Percentiles rank a stretch among this genome's conserved stretches.
These are phyloP conservation scores for Mimas tiliae DNA, from an alignment of 2,888 invertebrate genomes.

Conservation along the genomic window DNA sequence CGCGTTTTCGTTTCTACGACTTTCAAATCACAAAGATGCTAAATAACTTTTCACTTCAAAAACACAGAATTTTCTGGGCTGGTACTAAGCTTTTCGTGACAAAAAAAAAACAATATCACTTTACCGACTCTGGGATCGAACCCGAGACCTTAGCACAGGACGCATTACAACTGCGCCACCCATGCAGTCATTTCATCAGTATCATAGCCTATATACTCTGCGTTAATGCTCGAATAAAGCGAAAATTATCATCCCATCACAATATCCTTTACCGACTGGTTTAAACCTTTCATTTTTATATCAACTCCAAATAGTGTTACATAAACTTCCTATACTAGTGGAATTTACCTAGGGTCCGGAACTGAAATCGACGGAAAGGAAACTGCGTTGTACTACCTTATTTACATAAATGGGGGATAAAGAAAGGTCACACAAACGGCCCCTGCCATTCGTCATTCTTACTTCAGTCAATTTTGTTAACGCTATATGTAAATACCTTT, in stretches of 20 bases:
- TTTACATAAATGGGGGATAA: conserved; percentile 54
- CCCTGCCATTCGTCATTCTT: conserved; percentile 53
- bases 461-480: conserved; percentile 58
- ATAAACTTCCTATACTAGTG: background rate
- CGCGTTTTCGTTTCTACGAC: too few species aligned
- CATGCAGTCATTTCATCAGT: background rate
- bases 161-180: background rate
- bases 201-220: too few species aligned
- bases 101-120: too few species aligned
- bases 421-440: conserved; percentile 53
- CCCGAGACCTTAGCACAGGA: too few species aligned
- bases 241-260: too few species aligned
- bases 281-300: background rate
- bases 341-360: conserved; percentile 1
- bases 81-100: too few species aligned
- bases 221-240: too few species aligned
- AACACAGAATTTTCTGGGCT: too few species aligned
- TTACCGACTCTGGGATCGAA: too few species aligned
- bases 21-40: too few species aligned
- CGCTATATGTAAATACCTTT: conserved; percentile 51
- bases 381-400: conserved; percentile 34
- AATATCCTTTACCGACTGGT: background rate
- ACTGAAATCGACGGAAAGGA: conserved; percentile 28
- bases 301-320: background rate
- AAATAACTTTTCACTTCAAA: too few species aligned